phyloP scores from a whole-genome alignment of 2,113 vertebrate species.

The Xenopus laevis region DNA sequence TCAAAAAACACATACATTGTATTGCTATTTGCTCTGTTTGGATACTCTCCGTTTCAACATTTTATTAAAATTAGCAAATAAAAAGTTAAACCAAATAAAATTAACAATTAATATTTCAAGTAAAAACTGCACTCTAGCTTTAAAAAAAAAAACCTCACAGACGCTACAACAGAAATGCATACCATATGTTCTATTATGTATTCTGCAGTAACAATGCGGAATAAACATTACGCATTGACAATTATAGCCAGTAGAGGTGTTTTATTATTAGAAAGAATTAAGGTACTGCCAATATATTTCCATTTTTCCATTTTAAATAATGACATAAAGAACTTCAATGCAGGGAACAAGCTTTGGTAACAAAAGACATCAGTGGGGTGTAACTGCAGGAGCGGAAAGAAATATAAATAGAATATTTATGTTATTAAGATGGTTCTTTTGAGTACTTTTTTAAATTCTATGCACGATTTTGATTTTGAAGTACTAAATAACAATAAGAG shows the following conservation, averaged over 20 bases:
- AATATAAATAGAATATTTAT: not conserved
- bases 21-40: too few relatives aligned
- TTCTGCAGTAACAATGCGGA: slow-evolving; percentile 4
- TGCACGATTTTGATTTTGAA: too few relatives aligned
- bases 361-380: not conserved
- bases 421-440: not conserved
- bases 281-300: not conserved
- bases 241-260: not conserved
- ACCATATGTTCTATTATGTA: slow-evolving; percentile 21
- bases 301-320: not conserved
- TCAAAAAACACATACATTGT: too few relatives aligned
- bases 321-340: not conserved
- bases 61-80: too few relatives aligned
- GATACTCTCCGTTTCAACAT: too few relatives aligned
- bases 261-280: slow-evolving; percentile 22
- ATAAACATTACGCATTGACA: slow-evolving; percentile 3
- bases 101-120: too few relatives aligned
- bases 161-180: slow-evolving; percentile 19
- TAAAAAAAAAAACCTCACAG: not conserved
- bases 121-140: too few relatives aligned
- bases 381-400: not conserved
- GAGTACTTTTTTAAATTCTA: not conserved
- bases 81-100: too few relatives aligned
- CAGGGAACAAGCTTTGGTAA: not conserved
- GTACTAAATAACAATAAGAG: too few relatives aligned